Percentiles rank a stretch among this genome's conserved stretches.
phyloP scores from a whole-genome alignment of 2,797 vertebrate species.

The Natrix natrix region DNA sequence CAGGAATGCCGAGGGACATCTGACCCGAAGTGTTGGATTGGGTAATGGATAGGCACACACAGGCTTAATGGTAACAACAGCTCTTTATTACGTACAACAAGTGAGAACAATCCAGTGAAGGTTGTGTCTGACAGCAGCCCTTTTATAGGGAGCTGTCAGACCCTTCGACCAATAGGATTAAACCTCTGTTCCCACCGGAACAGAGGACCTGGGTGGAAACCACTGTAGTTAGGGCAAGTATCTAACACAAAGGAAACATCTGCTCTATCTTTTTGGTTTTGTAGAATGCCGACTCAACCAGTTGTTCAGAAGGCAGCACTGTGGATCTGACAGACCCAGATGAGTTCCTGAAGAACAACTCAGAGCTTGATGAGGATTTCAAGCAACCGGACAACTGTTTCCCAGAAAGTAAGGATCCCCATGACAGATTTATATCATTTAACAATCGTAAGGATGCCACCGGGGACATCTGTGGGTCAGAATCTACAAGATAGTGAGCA shows the following conservation, averaged over 20 bases:
- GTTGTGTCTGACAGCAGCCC: too few relatives aligned
- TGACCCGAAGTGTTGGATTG: neutral
- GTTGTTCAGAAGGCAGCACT: slow-evolving; percentile 91
- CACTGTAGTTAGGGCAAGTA: too few relatives aligned
- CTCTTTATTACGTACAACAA: too few relatives aligned
- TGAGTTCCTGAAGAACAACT: slow-evolving; percentile 82
- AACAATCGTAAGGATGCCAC: too few relatives aligned
- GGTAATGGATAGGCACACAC: too few relatives aligned
- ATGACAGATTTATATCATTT: neutral
- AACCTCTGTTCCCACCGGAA: too few relatives aligned
- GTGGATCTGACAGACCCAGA: slow-evolving; percentile 88
- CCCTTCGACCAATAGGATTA: too few relatives aligned
- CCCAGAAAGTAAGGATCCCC: slow-evolving; percentile 78
- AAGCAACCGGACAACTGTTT: slow-evolving; percentile 90
- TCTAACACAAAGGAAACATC: neutral
- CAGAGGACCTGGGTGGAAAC: too few relatives aligned
- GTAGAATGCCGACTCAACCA: slow-evolving; percentile 66
- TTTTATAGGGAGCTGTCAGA: too few relatives aligned
- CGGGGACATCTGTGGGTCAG: neutral
- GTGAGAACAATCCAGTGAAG: too few relatives aligned
- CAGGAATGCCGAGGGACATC: neutral
- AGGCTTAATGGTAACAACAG: too few relatives aligned
- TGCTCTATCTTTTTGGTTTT: neutral
- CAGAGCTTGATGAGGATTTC: slow-evolving; percentile 80
- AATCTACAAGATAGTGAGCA: neutral